These are phyloP conservation scores for Lutjanus argentimaculatus DNA, from an alignment of 2,797 vertebrate genomes.

Conservation along the genomic window DNA sequence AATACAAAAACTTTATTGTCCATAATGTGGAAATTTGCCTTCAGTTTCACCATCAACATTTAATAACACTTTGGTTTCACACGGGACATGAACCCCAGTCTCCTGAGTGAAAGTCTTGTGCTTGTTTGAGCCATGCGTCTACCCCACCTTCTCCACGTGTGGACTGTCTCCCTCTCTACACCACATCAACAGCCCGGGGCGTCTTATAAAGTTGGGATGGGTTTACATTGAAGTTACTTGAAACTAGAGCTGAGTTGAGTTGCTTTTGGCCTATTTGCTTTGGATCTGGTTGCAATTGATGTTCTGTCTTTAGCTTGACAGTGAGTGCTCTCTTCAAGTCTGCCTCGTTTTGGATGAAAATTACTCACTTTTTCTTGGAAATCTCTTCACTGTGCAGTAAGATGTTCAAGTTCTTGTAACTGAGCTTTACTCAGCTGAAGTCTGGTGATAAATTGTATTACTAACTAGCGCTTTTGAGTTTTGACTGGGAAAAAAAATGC, in stretches of 20 bases:
- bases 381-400: not conserved
- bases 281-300: slow-evolving; percentile 1
- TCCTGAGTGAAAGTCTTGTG: too few species aligned
- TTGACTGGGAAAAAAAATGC: not conserved
- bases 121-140: too few species aligned
- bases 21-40: too few species aligned
- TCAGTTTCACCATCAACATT: too few species aligned
- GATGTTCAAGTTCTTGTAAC: not conserved
- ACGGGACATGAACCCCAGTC: too few species aligned
- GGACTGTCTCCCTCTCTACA: too few species aligned
- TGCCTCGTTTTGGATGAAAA: not conserved
- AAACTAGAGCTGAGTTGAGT: not conserved
- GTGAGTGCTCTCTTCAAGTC: not conserved
- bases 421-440: not conserved
- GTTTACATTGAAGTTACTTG: too few species aligned
- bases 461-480: not conserved
- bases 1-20: too few species aligned
- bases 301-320: not conserved
- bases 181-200: too few species aligned
- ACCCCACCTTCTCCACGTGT: too few species aligned
- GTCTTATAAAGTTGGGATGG: too few species aligned
- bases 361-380: not conserved
- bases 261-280: not conserved
- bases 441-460: not conserved
- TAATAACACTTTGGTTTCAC: too few species aligned